A percentile compares a stretch with the other conserved stretches of the same genome.
These are phyloP conservation scores for Pithys albifrons DNA, from an alignment of 2,113 vertebrate species.

Conservation along the genomic window DNA sequence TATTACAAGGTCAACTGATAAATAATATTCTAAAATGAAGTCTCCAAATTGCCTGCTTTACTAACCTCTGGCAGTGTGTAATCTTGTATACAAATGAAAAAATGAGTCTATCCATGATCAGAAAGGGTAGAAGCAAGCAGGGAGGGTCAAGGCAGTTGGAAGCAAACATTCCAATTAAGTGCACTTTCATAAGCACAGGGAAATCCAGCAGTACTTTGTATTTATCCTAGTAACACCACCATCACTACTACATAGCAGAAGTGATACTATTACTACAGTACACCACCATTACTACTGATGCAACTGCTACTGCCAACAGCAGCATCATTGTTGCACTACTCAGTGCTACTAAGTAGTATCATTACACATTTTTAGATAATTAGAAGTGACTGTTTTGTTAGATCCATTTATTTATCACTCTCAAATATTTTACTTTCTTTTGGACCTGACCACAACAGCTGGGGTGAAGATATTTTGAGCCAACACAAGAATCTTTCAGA, in stretches of 20 bases:
- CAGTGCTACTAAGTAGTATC: neutral
- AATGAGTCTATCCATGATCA: neutral
- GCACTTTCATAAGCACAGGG: neutral
- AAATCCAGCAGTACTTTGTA: neutral
- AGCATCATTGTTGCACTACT: neutral
- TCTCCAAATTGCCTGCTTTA: neutral
- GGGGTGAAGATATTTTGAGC: neutral
- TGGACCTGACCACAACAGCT: neutral
- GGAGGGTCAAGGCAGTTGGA: neutral
- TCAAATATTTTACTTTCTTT: neutral
- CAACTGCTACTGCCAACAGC: neutral
- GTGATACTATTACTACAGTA: neutral
- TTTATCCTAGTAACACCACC: neutral
- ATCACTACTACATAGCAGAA: neutral
- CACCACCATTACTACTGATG: neutral
- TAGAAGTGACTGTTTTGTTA: neutral
- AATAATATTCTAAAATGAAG: constrained; percentile 12
- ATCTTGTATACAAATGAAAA: neutral
- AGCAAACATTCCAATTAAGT: neutral
- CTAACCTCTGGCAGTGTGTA: neutral
- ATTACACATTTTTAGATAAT: neutral
- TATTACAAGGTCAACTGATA: constrained; percentile 14
- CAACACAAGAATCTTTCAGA: neutral
- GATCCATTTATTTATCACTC: neutral
- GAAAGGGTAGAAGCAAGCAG: neutral